phyloP scores from a whole-genome alignment of 1,140 invertebrate species.

The Nasonia longicornis region DNA sequence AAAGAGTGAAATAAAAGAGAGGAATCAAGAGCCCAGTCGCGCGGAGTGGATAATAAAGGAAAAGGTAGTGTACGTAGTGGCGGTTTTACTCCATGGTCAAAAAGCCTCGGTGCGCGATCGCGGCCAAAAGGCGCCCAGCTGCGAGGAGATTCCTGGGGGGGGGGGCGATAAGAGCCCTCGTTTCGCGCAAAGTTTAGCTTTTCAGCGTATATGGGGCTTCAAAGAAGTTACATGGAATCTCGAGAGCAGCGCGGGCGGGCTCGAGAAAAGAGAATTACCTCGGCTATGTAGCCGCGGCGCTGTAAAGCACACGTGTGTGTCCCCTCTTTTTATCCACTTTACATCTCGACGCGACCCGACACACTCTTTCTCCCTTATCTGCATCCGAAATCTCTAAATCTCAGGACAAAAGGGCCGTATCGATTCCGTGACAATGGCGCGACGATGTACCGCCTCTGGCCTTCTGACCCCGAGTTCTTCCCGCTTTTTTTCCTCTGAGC shows the following conservation, averaged over 20 bases:
- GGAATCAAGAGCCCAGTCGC: neutral
- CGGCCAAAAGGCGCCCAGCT: conserved; percentile 6
- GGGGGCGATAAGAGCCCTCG: conserved; percentile 21
- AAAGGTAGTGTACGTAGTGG: neutral
- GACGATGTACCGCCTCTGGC: neutral
- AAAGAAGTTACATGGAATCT: conserved; percentile 32
- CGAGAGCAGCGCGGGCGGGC: neutral
- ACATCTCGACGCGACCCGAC: neutral
- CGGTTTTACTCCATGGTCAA: neutral
- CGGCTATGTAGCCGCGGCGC: neutral
- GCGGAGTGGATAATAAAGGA: conserved; percentile 5
- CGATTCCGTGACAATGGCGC: neutral
- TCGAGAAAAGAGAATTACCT: conserved; percentile 27
- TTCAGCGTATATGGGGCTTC: conserved; percentile 6
- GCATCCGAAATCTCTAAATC: conserved; percentile 11
- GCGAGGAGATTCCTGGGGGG: neutral
- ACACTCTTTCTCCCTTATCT: conserved; percentile 5
- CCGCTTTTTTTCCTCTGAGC: neutral
- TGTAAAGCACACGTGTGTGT: neutral
- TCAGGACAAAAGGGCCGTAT: neutral
- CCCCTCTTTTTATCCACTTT: neutral
- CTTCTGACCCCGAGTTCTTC: neutral
- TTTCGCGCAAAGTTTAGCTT: conserved; percentile 37
- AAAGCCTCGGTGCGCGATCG: neutral
- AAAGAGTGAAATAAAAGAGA: neutral